phyloP scores from a whole-genome alignment of 1,140 invertebrate species.

The Drosophila pruinosa region DNA sequence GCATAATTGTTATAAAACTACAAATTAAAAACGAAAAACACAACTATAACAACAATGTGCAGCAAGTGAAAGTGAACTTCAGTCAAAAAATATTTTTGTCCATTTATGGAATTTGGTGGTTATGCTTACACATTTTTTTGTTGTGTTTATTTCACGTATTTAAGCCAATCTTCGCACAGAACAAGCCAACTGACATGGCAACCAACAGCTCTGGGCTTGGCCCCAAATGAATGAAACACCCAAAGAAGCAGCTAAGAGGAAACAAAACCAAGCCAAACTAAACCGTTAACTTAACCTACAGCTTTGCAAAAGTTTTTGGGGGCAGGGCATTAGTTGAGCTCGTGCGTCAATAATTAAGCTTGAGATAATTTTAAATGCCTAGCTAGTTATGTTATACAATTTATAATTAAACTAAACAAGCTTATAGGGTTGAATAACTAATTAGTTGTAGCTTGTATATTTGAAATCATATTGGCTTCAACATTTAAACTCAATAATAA shows the following conservation, averaged over 20 bases:
- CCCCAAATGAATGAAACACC: neutral
- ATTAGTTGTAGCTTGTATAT: no score
- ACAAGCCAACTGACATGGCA: neutral
- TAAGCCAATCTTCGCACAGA: slow-evolving; percentile 10
- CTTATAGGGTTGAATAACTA: neutral
- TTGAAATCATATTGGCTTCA: no score
- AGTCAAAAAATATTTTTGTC: slow-evolving; percentile 20
- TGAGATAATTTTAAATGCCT: neutral
- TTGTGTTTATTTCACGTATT: neutral
- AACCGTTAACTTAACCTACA: neutral
- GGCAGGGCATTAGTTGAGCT: neutral
- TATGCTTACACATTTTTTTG: neutral
- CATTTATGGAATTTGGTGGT: slow-evolving; percentile 27
- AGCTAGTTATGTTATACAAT: neutral
- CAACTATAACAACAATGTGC: slow-evolving; percentile 7
- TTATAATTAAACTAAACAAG: neutral
- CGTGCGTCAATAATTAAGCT: neutral
- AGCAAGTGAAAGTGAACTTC: slow-evolving; percentile 51
- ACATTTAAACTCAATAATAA: no score
- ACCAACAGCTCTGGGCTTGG: neutral
- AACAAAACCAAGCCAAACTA: neutral
- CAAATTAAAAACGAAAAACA: slow-evolving; percentile 14
- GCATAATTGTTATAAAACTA: slow-evolving; percentile 36
- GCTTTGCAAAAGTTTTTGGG: neutral
- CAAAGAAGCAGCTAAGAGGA: neutral